These are phyloP conservation scores for Aquatica leii DNA, from an alignment of 2,888 invertebrate genomes.

Conservation along the genomic window DNA sequence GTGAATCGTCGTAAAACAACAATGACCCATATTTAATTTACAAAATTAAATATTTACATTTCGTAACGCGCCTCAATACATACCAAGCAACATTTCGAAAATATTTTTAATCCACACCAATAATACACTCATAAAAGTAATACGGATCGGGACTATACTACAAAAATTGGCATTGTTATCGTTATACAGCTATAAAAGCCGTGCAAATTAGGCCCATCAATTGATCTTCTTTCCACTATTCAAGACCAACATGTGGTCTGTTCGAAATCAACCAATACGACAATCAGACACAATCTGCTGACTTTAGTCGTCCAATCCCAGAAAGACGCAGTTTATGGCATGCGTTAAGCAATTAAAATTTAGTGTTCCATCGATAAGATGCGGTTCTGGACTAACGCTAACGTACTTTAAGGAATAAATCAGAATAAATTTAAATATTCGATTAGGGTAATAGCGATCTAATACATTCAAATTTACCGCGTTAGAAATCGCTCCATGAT, in stretches of 20 bases:
- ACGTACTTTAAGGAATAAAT: too few relatives aligned
- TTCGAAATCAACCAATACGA: slow-evolving; percentile 41
- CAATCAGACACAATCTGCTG: slow-evolving; percentile 38
- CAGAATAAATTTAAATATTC: too few relatives aligned
- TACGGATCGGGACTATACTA: neutral
- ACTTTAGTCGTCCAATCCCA: slow-evolving; percentile 14
- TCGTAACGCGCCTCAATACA: neutral
- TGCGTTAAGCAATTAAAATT: too few relatives aligned
- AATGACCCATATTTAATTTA: neutral
- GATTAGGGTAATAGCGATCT: too few relatives aligned
- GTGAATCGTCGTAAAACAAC: too few relatives aligned
- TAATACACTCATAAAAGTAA: neutral
- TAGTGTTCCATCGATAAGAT: too few relatives aligned
- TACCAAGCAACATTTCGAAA: slow-evolving; percentile 7
- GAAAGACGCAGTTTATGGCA: too few relatives aligned
- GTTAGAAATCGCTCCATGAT: too few relatives aligned
- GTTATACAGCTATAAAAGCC: neutral
- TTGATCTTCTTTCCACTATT: slow-evolving; percentile 16
- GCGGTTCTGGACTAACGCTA: too few relatives aligned
- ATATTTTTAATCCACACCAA: neutral
- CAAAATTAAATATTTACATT: too few relatives aligned
- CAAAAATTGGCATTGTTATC: slow-evolving; percentile 2
- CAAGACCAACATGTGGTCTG: slow-evolving; percentile 40
- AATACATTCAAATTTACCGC: too few relatives aligned
- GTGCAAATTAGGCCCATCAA: slow-evolving; percentile 23